Evolutionary conservation across 1,140 invertebrate genomes (phyloP).

Genomic region (Scaptomyza pallida): DNA sequence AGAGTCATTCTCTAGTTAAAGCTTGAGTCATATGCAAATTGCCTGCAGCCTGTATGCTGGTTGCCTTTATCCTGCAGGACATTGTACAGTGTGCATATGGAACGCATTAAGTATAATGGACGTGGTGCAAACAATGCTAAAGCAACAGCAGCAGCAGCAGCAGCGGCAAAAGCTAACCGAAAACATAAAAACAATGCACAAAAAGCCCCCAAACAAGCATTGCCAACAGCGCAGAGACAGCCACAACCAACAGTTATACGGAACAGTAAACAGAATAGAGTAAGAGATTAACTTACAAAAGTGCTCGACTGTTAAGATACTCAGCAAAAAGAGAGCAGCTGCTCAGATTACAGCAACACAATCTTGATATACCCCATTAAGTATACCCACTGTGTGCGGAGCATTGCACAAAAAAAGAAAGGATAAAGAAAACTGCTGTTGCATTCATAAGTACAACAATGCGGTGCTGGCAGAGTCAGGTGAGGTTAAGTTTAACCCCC

Average conservation of each 20-base stretch:
- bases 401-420: slow-evolving; percentile 20
- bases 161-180: not conserved
- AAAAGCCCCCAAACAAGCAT: slow-evolving; percentile 45
- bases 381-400: not conserved
- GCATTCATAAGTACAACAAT: slow-evolving; percentile 47
- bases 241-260: slow-evolving; percentile 15
- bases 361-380: not conserved
- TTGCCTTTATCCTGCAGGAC: no score
- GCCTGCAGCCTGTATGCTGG: slow-evolving; percentile 8
- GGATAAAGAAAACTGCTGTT: slow-evolving; percentile 23
- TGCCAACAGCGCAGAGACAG: slow-evolving; percentile 12
- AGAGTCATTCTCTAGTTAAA: slow-evolving; percentile 26
- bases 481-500: slow-evolving; percentile 27
- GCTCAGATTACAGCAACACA: not conserved
- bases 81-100: slow-evolving; percentile 1
- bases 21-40: slow-evolving; percentile 26
- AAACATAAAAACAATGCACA: slow-evolving; percentile 41
- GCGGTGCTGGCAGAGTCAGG: slow-evolving; percentile 19
- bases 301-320: not conserved
- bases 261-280: no score
- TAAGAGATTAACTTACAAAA: not conserved
- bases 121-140: slow-evolving; percentile 61
- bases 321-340: not conserved
- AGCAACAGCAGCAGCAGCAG: slow-evolving; percentile 8
- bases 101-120: slow-evolving; percentile 71